These are phyloP conservation scores for Catocala nupta DNA, from an alignment of 2,888 invertebrate species.

Conservation along the genomic window DNA sequence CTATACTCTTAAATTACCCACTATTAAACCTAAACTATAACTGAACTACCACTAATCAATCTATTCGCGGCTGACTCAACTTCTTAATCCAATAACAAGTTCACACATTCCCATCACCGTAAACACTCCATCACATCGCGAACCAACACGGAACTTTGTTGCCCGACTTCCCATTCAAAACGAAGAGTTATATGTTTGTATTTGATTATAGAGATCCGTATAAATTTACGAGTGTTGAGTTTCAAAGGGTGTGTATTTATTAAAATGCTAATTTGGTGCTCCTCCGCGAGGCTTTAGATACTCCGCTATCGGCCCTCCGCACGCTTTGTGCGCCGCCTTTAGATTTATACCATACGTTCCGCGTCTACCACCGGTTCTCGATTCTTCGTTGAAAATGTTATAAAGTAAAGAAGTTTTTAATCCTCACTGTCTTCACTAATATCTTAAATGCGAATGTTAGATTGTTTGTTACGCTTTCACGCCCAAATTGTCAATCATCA, in stretches of 20 bases:
- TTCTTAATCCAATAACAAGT: conserved; percentile 14
- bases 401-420: no score
- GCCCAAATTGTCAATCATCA: no score
- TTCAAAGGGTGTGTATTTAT: conserved; percentile 87
- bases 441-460: no score
- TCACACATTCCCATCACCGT: conserved; percentile 7
- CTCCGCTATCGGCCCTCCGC: conserved; percentile 80
- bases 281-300: conserved; percentile 81
- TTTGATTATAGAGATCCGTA: conserved; percentile 86
- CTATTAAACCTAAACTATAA: background rate
- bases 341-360: conserved; percentile 83
- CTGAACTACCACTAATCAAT: background rate
- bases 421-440: no score
- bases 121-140: conserved; percentile 33
- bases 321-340: conserved; percentile 84
- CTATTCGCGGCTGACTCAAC: background rate
- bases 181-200: conserved; percentile 82
- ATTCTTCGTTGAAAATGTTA: conserved; percentile 14
- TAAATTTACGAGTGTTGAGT: conserved; percentile 83
- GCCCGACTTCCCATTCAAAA: conserved; percentile 71
- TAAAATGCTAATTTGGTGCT: conserved; percentile 86
- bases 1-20: no score
- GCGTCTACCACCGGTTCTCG: conserved; percentile 65
- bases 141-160: conserved; percentile 47
- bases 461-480: no score